phyloP scores from a whole-genome alignment of 2,113 vertebrate genomes.

The Hylia prasina region DNA sequence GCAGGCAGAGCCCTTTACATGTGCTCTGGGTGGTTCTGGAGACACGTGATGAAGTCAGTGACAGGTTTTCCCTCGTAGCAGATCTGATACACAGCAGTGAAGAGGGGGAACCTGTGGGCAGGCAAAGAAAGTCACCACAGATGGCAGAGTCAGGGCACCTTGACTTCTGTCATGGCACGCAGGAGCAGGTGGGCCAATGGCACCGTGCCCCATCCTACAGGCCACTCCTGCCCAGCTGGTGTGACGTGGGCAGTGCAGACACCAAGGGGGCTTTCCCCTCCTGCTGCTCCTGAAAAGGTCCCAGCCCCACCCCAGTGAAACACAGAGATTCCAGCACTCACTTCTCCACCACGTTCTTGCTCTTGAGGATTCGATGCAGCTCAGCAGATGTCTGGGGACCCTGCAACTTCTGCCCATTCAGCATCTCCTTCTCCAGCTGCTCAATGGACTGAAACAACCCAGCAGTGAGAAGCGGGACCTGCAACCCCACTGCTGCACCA shows the following conservation, averaged over 20 bases:
- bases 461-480: background rate
- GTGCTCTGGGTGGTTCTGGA: slow-evolving; percentile 95
- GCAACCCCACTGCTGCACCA: background rate
- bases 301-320: background rate
- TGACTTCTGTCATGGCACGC: fast-evolving
- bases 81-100: slow-evolving; percentile 89
- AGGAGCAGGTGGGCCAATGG: background rate
- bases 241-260: background rate
- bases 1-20: slow-evolving; percentile 62
- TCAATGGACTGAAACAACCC: slow-evolving; percentile 82
- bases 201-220: background rate
- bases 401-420: slow-evolving; percentile 97
- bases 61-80: slow-evolving; percentile 88
- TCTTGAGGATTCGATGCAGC: slow-evolving; percentile 84
- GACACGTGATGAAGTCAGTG: slow-evolving; percentile 84
- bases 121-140: background rate
- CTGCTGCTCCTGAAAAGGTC: background rate
- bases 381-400: slow-evolving; percentile 91
- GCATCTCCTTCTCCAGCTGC: slow-evolving; percentile 92
- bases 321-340: slow-evolving; percentile 64
- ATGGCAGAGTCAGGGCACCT: background rate
- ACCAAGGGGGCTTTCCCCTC: background rate
- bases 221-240: background rate
- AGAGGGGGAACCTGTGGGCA: slow-evolving; percentile 87
- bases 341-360: slow-evolving; percentile 86